Evolutionary conservation across 2,797 vertebrate species (phyloP), one percentile per base, ranked within the genome.

Genomic region (Gastrophryne carolinensis): DNA sequence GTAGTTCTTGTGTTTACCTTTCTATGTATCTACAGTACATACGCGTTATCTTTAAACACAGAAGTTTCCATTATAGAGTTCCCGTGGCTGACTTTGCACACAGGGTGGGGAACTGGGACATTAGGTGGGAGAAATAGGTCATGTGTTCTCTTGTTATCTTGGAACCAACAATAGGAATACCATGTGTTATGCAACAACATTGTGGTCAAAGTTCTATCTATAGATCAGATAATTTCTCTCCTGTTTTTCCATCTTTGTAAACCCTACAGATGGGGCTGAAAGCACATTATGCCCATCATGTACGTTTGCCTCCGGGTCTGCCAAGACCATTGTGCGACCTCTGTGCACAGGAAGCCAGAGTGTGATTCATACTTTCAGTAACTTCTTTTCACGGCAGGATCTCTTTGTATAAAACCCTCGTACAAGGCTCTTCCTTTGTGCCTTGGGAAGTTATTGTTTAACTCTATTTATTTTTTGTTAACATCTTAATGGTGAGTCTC

Each of bases 261-360:
- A 27, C 24, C 6, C 39, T 37, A 44, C 35, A 9, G 24, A 24
- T 34, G 34, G 57, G 35, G 21, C 12, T 15, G 26, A 15, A 41
- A 23, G 66, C 50, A 39, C 41, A 39, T 37, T 54, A 9, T 41
- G 52, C 50, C 52, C 50, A 27, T 53, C 34, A 47, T 58, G 41
- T 26, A n/a, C 49, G 68, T 71, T 71, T 60, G 49, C 68, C 41
- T 34, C 53, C 29, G 21, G 68, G 21, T 60, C 27, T 75, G 73
- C 73, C 63, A 75, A 61, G n/a, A 61, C 56, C 30, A 67, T 74
- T 74, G 63, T 75, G 10, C 26, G n/a, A 60, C 63, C 26, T 47
- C 39, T 35, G 17, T 56, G 44, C 17, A 64, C 56, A 75, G 73
- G 73, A 75, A 75, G 11, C 56, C 4, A 19, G 17, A 21, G 63